phyloP scores from a whole-genome alignment of 2,888 invertebrate genomes.

The Dusona sp. region DNA sequence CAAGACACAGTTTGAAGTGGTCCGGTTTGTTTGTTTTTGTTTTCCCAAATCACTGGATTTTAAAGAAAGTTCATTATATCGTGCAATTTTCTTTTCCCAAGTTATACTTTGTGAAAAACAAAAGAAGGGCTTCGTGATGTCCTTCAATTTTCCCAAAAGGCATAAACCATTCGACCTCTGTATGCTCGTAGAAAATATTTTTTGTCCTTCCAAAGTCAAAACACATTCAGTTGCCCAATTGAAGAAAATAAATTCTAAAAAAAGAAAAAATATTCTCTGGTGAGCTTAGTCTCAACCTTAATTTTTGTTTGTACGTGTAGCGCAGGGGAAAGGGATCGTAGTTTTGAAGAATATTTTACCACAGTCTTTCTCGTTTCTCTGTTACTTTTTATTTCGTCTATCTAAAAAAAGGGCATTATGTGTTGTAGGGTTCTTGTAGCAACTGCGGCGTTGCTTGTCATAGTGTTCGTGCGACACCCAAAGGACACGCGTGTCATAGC shows the following conservation, averaged over 20 bases:
- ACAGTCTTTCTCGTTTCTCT: slow-evolving; percentile 42
- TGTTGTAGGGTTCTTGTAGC: slow-evolving; percentile 86
- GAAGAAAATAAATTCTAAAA: background rate
- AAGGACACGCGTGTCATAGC: slow-evolving; percentile 92
- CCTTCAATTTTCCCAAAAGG: background rate
- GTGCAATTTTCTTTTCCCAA: background rate
- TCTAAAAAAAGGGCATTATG: slow-evolving; percentile 82
- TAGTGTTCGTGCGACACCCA: slow-evolving; percentile 90
- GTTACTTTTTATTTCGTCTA: slow-evolving; percentile 32
- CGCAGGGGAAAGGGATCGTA: slow-evolving; percentile 53
- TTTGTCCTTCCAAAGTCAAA: background rate
- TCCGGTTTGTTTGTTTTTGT: slow-evolving; percentile 2
- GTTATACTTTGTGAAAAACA: background rate
- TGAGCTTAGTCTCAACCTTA: slow-evolving; percentile 7
- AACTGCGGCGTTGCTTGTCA: slow-evolving; percentile 92
- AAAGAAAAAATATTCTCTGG: slow-evolving; percentile 11
- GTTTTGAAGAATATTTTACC: slow-evolving; percentile 58
- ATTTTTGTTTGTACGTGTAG: slow-evolving; percentile 27
- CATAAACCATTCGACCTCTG: background rate
- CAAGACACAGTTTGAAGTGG: background rate
- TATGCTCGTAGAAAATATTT: slow-evolving; percentile 20
- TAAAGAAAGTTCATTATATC: background rate
- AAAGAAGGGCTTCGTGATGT: background rate
- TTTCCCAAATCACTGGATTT: slow-evolving; percentile 9
- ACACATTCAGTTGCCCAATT: slow-evolving; percentile 26